phyloP scores from a whole-genome alignment of 2,797 vertebrate genomes.

The Chanos chanos region DNA sequence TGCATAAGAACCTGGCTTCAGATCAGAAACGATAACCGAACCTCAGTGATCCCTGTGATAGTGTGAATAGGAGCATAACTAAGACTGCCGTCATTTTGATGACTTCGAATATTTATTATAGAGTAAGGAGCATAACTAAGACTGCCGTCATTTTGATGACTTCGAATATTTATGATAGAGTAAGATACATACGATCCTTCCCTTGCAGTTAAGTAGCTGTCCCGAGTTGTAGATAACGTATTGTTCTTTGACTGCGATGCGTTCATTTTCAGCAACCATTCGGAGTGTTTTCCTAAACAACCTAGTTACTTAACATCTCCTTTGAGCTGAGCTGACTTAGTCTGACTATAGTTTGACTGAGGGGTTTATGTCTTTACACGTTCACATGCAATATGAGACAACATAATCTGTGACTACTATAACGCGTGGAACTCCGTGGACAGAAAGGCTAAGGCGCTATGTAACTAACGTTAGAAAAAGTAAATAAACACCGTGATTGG shows the following conservation, averaged over 20 bases:
- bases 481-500: constrained; percentile 32
- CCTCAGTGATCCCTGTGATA: no score
- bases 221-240: background rate
- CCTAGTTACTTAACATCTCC: background rate
- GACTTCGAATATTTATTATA: background rate
- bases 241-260: background rate
- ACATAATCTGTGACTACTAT: no score
- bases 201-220: background rate
- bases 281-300: background rate
- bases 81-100: background rate
- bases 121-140: background rate
- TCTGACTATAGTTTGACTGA: no score
- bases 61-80: background rate
- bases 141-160: background rate
- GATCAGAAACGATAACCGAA: background rate
- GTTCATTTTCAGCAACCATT: background rate
- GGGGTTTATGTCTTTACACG: background rate
- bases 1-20: background rate
- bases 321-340: no score
- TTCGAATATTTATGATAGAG: background rate
- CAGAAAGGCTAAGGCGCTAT: background rate
- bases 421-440: no score
- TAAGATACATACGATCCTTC: constrained; percentile 8
- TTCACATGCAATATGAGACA: no score
- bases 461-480: background rate